Evolutionary conservation across 2,113 vertebrate genomes (phyloP), one percentile per base, ranked within the genome.

Genomic region (Larimichthys crocea): DNA sequence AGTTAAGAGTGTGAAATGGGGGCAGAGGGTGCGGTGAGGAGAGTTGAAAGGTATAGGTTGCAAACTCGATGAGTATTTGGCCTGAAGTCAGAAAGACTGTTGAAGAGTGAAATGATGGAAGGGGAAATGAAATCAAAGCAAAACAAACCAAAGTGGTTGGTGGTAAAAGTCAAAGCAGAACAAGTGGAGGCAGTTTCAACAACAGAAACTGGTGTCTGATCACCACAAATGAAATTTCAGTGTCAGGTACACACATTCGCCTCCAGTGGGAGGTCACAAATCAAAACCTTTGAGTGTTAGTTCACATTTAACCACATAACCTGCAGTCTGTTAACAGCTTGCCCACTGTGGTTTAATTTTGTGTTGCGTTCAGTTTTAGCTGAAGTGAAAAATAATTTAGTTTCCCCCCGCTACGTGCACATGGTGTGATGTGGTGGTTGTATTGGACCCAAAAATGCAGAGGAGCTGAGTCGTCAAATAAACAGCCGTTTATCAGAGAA

Each of bases 1-100:
- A 50, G 35, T 44, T 71, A 9, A 76, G 55, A 62, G 50, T 69
- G 62, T 80, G 62, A 87, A 79, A 44, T 22, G 12, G 14, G 55
- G 42, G 71, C 80, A 79, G 55, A 77, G 0, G 42, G 17, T 6
- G 24, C 10, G 0, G 24, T 19, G 42, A 26, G 15, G n/a, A 19
- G 35, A 48, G 59, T 5, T 60, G 9, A 56, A 44, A 74, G 40
- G 26, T 61, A 15, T 31, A 15, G 3, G 53, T 61, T 61, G 46
- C 40, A n/a, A 16, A 62, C 52, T 62, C 10, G 52, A 60, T 20
- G 61, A 66, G 49, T 3, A 40, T 46, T 74, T 65, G 75, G 44
- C 69, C 46, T 61, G 7, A 64, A 59, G 60, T 73, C 74, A 78
- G 49, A 70, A 16, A 53, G 48, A 73, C 15, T 15, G 31, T 59